Conservation (phyloP, 1,140 invertebrate genomes). For the Brachionus sp. region DNA sequence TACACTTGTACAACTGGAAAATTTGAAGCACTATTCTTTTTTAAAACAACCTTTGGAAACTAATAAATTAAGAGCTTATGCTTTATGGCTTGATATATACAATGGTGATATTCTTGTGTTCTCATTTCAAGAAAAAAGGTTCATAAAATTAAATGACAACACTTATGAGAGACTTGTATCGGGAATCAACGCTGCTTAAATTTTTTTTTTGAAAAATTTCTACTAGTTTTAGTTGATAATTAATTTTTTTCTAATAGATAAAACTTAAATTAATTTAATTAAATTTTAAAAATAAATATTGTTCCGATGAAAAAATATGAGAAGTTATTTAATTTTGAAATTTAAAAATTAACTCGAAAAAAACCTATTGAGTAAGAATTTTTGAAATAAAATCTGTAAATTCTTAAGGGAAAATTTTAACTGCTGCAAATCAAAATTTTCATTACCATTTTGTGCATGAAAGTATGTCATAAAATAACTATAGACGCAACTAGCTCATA, state of each 20-base stretch:
- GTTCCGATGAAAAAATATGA: background rate
- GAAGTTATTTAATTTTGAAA: no score
- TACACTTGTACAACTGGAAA: conserved; percentile 85
- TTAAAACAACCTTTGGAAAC: conserved; percentile 74
- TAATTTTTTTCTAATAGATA: background rate
- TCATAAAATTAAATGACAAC: conserved; percentile 77
- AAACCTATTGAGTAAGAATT: no score
- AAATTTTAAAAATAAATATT: background rate
- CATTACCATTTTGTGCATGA: no score
- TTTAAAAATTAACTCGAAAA: no score
- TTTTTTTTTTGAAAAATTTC: background rate
- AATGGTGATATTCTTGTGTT: conserved; percentile 87
- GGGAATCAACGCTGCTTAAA: background rate
- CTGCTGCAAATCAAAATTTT: no score
- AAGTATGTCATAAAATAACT: no score
- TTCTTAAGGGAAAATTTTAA: no score
- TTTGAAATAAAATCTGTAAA: no score
- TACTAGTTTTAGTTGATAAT: background rate
- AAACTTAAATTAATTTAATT: background rate
- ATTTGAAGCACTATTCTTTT: conserved; percentile 89
- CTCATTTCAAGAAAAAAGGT: conserved; percentile 74
- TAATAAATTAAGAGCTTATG: conserved; percentile 81
- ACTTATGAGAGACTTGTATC: conserved; percentile 67
- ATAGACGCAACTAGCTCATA: no score
- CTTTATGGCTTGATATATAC: conserved; percentile 95